These are phyloP conservation scores for Oryzias javanicus DNA, from an alignment of 2,113 vertebrate species.

Conservation along the genomic window DNA sequence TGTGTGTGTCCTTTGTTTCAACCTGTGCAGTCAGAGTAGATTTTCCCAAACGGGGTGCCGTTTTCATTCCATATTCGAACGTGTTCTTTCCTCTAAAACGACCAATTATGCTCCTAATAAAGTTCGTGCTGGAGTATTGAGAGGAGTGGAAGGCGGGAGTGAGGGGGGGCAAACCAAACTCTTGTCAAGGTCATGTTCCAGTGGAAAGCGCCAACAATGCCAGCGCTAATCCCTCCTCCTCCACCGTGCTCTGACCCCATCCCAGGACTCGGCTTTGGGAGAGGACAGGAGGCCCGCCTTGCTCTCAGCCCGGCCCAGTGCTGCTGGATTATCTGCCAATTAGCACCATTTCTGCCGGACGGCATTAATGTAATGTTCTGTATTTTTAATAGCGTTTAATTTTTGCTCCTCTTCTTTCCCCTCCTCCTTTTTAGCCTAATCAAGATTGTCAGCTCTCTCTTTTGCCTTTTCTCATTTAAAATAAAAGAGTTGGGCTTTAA, in stretches of 20 bases:
- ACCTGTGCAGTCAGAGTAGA: constrained; percentile 11
- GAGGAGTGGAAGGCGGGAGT: constrained; percentile 18
- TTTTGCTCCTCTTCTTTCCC: constrained; percentile 62
- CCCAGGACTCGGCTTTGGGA: constrained; percentile 65
- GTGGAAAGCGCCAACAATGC: constrained; percentile 75
- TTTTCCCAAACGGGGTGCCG: constrained; percentile 31
- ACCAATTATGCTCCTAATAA: constrained; percentile 71
- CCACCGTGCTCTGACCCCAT: constrained; percentile 71
- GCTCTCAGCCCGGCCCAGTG: constrained; percentile 70
- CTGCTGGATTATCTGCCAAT: constrained; percentile 83
- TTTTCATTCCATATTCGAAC: constrained; percentile 34
- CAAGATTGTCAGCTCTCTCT: constrained; percentile 76
- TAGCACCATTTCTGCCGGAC: constrained; percentile 80
- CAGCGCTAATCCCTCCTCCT: constrained; percentile 73
- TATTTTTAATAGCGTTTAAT: constrained; percentile 80
- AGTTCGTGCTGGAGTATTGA: constrained; percentile 69
- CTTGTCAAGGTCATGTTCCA: constrained; percentile 80
- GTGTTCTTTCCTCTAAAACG: constrained; percentile 53
- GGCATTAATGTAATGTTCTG: constrained; percentile 78
- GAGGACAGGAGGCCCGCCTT: constrained; percentile 60
- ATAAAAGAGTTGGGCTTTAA: constrained; percentile 79
- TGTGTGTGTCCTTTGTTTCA: constrained; percentile 17
- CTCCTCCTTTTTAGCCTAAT: constrained; percentile 66
- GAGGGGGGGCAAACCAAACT: constrained; percentile 58
- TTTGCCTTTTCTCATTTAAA: constrained; percentile 79